Percentiles rank a stretch among this genome's conserved stretches.
phyloP scores from a whole-genome alignment of 2,113 vertebrate genomes.

The Coptodon rendalli region DNA sequence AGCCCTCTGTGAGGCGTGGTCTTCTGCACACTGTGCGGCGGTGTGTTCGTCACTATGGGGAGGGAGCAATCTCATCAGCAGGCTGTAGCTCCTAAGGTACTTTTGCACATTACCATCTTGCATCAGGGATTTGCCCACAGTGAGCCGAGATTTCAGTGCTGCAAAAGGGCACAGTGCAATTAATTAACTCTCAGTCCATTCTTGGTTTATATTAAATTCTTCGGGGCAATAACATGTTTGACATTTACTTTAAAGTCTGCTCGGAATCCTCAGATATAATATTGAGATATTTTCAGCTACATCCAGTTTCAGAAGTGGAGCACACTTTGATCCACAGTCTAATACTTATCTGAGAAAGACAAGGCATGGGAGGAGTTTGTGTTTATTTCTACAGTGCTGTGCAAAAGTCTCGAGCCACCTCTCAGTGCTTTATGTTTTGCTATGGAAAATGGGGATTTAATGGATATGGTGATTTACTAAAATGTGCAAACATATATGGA shows the following conservation, averaged over 20 bases:
- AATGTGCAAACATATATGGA: background rate
- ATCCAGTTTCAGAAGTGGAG: background rate
- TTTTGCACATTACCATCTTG: background rate
- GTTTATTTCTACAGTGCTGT: background rate
- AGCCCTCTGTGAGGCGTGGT: background rate
- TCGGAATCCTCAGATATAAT: background rate
- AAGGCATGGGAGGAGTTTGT: background rate
- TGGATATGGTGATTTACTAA: background rate
- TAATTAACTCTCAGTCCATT: background rate
- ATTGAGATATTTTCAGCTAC: background rate
- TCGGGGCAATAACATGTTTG: background rate
- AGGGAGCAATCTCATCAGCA: background rate
- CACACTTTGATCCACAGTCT: background rate
- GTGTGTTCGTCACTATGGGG: background rate
- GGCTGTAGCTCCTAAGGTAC: background rate
- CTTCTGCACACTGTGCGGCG: background rate
- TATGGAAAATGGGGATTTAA: background rate
- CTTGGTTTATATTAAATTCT: background rate
- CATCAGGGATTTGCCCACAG: background rate
- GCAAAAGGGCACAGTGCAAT: conserved; percentile 28
- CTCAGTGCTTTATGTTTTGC: background rate
- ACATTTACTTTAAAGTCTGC: background rate
- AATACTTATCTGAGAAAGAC: background rate
- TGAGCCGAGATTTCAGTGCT: conserved; percentile 22
- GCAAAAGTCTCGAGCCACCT: background rate